Percentiles rank a stretch among this genome's conserved stretches.
Conservation (phyloP, 2,888 invertebrate species). For the Apotomis turbidana region DNA sequence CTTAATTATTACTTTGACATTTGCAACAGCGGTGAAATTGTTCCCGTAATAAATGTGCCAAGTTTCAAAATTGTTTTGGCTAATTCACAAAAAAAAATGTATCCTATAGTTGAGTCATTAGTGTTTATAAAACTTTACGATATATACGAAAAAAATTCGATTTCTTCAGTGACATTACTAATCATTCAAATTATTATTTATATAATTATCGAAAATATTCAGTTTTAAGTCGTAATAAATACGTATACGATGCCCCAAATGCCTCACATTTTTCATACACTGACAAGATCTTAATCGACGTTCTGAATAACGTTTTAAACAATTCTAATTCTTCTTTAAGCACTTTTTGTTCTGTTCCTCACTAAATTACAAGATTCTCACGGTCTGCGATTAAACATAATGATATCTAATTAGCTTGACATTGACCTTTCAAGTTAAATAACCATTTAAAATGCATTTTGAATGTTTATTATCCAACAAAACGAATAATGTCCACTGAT, state of each 20-base stretch:
- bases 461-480: slow-evolving; percentile 14
- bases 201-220: too few species aligned
- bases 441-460: slow-evolving; percentile 18
- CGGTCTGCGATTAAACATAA: slow-evolving; percentile 19
- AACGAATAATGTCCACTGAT: background rate
- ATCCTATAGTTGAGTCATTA: background rate
- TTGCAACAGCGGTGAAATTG: slow-evolving; percentile 29
- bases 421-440: slow-evolving; percentile 36
- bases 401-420: slow-evolving; percentile 30
- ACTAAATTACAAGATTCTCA: slow-evolving; percentile 19
- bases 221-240: too few species aligned
- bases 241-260: too few species aligned
- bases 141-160: too few species aligned
- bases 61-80: background rate
- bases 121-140: background rate
- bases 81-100: background rate
- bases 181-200: too few species aligned
- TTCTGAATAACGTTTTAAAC: background rate
- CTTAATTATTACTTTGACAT: slow-evolving; percentile 42
- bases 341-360: slow-evolving; percentile 10
- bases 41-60: slow-evolving; percentile 22
- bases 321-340: background rate
- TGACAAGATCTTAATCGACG: background rate
- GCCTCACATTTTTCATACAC: background rate
- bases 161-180: background rate